These are phyloP conservation scores for Drosophila merina DNA, from an alignment of 2,888 invertebrate genomes.

Conservation along the genomic window DNA sequence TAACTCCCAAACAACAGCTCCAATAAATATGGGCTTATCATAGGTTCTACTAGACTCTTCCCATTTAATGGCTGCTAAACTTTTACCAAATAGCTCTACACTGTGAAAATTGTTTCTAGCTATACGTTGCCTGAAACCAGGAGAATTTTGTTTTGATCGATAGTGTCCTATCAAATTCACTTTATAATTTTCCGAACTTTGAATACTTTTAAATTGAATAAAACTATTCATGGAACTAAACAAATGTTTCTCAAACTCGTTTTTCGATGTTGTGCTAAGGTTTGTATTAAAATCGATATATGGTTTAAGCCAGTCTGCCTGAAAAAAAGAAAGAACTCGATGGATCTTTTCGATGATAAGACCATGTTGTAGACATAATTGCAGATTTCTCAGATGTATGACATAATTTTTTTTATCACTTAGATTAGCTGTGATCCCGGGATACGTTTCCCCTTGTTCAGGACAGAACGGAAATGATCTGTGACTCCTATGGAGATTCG, in stretches of 20 bases:
- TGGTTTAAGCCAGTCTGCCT: neutral
- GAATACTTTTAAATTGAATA: neutral
- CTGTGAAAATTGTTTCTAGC: conserved; percentile 10
- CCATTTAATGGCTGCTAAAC: conserved; percentile 1
- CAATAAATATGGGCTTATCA: conserved; percentile 7
- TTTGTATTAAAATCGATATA: conserved; percentile 2
- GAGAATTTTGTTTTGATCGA: neutral
- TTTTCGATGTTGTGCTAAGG: neutral
- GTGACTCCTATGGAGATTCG: neutral
- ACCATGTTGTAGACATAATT: conserved; percentile 1
- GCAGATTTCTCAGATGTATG: conserved; percentile 5
- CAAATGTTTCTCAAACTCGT: conserved; percentile 6
- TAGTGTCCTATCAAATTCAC: neutral
- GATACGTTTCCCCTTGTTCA: neutral
- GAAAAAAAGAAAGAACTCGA: neutral
- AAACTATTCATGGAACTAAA: neutral
- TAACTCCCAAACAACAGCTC: neutral
- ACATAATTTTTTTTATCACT: conserved; percentile 6
- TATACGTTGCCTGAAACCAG: conserved; percentile 4
- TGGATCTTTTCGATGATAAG: conserved; percentile 3
- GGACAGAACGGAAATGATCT: conserved; percentile 4
- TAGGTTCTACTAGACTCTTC: neutral
- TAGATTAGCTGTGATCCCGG: neutral
- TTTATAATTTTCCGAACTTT: neutral
- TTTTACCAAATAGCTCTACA: neutral